Base-by-base conservation (phyloP, 1,140 invertebrate species). In the Caerostris darwini region DNA sequence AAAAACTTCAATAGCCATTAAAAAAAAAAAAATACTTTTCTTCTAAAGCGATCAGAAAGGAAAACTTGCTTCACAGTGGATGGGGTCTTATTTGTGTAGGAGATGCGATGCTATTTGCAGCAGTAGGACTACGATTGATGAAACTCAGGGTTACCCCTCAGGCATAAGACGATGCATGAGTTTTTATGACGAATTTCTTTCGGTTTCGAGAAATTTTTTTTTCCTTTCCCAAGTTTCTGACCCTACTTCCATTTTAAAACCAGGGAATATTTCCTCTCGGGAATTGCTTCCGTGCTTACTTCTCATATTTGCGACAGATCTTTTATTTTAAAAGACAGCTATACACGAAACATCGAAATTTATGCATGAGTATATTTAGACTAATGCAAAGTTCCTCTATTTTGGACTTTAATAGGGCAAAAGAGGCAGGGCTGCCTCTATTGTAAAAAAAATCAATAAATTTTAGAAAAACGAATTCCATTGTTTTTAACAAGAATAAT, bases 1-100 rank as follows among this genome's bases (percentile, higher is more conserved):
- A 50, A 77, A 77, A 50, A 34, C 71, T 77, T 77, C 71, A 77
- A 77, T 77, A 53, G 71, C 71, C 71, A 77, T 77, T 77, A 12
- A 50, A n/a, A 77, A 77, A 77, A 77, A 77, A 77, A 77, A 77
- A 77, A 34, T 77, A 77, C 34, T 34, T 77, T 77, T 77, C 34
- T 34, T 34, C 71, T 77, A 77, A 77, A 77, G 34, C 71, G 34
- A 77, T 77, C 50, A 77, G 53, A 77, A 77, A 77, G 14, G 10
- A 77, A 77, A 77, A 53, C 50, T 53, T 77, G 34, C 71, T 34
- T 77, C 34, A 53, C 71, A 53, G 71, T 77, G 71, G 71, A 53
- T 77, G 71, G 71, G 34, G 8, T 77, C 71, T 77, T 77, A 77
- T 77, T 77, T 77, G 34, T 77, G 71, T 77, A 50, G 71, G 7